A percentile compares a stretch with the other conserved stretches of the same genome.
Evolutionary conservation across 30 jellyfish, hydroid and myxozoan genomes (phyloP).

Genomic region (Haliclystus octoradiatus): DNA sequence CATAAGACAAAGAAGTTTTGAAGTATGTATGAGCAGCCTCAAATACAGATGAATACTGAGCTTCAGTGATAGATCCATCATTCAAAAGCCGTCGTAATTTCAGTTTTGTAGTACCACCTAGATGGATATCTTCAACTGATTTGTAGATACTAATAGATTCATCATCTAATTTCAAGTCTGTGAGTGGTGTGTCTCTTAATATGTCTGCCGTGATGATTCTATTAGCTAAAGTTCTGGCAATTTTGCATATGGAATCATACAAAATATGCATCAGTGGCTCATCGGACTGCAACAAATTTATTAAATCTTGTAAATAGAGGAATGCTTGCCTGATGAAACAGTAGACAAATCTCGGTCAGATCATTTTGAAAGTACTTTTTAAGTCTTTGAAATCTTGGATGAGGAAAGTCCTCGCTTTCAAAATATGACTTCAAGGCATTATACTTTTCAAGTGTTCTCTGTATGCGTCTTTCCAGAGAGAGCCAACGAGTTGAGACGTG

Average conservation of each 20-base stretch:
- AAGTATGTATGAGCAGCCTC: slow-evolving; percentile 25
- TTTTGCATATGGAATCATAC: slow-evolving; percentile 24
- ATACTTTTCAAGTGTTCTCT: slow-evolving; percentile 4
- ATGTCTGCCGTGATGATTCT: no score
- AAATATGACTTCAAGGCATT: slow-evolving; percentile 28
- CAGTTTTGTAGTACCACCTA: slow-evolving; percentile 22
- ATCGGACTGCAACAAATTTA: slow-evolving; percentile 25
- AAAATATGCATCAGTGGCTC: slow-evolving; percentile 36
- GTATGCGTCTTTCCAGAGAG: slow-evolving; percentile 4
- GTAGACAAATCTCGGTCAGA: slow-evolving; percentile 12
- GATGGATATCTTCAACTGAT: slow-evolving; percentile 5
- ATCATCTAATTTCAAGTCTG: not conserved
- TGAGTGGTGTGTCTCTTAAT: not conserved
- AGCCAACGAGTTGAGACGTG: slow-evolving; percentile 6
- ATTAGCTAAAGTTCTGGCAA: no score
- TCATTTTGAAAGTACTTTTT: slow-evolving; percentile 9
- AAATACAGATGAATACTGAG: slow-evolving; percentile 6
- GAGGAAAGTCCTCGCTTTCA: slow-evolving; percentile 21
- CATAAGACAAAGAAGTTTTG: slow-evolving; percentile 8
- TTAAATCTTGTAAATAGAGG: slow-evolving; percentile 40
- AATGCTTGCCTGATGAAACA: slow-evolving; percentile 8
- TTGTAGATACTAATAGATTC: not conserved
- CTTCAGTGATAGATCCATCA: slow-evolving; percentile 37
- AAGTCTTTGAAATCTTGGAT: slow-evolving; percentile 24
- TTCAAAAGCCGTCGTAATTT: not conserved